A percentile compares a stretch with the other conserved stretches of the same genome.
Conservation (phyloP, 2,888 invertebrate genomes). For the Dryobota labecula region DNA sequence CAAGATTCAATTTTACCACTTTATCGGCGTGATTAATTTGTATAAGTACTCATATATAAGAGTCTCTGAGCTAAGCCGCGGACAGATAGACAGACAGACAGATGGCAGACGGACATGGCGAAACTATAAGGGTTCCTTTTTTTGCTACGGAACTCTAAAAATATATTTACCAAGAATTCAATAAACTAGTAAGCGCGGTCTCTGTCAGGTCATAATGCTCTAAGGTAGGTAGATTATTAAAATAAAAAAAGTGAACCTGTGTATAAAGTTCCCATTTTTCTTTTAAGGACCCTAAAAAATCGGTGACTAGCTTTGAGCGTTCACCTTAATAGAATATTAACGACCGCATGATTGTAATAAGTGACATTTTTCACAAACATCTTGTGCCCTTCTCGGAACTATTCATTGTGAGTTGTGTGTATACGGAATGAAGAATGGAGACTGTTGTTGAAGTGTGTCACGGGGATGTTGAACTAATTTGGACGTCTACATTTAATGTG, state of each 20-base stretch:
- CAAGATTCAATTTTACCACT: too few relatives aligned
- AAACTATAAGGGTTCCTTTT: too few relatives aligned
- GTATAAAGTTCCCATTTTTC: not conserved
- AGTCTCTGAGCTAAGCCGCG: too few relatives aligned
- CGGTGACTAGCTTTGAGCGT: not conserved
- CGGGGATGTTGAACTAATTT: conserved; percentile 45
- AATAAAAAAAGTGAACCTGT: not conserved
- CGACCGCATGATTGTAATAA: conserved; percentile 34
- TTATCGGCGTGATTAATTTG: too few relatives aligned
- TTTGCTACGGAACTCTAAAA: too few relatives aligned
- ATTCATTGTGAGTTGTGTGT: conserved; percentile 59
- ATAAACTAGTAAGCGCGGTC: too few relatives aligned
- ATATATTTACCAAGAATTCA: too few relatives aligned
- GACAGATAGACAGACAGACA: too few relatives aligned
- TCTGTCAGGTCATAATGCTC: too few relatives aligned
- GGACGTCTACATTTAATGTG: conserved; percentile 22
- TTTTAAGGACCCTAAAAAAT: not conserved
- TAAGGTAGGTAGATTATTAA: too few relatives aligned
- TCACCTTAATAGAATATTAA: conserved; percentile 16
- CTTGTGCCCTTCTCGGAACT: conserved; percentile 64
- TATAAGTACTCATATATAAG: too few relatives aligned
- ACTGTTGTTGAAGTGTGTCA: conserved; percentile 55
- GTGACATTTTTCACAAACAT: conserved; percentile 68
- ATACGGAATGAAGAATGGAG: conserved; percentile 60
- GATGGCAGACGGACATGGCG: too few relatives aligned